Conservation (phyloP, 2,888 invertebrate genomes). For the Acanthosepion esculentum region DNA sequence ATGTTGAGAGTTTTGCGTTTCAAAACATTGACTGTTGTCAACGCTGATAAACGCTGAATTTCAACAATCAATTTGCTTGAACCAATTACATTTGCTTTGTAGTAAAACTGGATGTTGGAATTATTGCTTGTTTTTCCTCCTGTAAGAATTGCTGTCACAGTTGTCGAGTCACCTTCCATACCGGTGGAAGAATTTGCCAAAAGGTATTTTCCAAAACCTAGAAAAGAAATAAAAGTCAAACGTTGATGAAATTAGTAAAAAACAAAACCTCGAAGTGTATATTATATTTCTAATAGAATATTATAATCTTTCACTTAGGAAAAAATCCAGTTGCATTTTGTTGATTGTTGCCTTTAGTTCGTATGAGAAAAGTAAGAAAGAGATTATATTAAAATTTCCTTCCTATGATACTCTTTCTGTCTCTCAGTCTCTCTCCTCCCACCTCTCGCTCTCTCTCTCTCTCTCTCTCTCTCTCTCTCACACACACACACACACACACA, state of each 20-base stretch:
- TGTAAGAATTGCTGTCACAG: neutral
- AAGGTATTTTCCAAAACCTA: neutral
- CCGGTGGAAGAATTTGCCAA: neutral
- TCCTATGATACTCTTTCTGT: no score
- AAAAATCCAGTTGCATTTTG: no score
- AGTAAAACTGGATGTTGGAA: neutral
- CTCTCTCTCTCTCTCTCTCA: no score
- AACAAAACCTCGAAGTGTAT: neutral
- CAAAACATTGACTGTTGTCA: neutral
- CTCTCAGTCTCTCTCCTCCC: no score
- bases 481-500: neutral
- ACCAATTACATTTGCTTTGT: neutral
- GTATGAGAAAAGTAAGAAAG: no score
- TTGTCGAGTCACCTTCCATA: neutral
- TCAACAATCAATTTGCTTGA: neutral
- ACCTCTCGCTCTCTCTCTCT: no score
- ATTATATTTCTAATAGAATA: no score
- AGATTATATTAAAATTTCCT: no score
- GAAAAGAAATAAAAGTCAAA: neutral
- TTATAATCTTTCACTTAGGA: no score
- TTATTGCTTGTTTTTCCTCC: neutral
- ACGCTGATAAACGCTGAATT: neutral
- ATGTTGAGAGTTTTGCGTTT: neutral
- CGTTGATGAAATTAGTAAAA: neutral
- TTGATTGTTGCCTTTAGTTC: no score